phyloP scores from a whole-genome alignment of 2,797 vertebrate genomes.

The Petrocephalus schoutedeni region DNA sequence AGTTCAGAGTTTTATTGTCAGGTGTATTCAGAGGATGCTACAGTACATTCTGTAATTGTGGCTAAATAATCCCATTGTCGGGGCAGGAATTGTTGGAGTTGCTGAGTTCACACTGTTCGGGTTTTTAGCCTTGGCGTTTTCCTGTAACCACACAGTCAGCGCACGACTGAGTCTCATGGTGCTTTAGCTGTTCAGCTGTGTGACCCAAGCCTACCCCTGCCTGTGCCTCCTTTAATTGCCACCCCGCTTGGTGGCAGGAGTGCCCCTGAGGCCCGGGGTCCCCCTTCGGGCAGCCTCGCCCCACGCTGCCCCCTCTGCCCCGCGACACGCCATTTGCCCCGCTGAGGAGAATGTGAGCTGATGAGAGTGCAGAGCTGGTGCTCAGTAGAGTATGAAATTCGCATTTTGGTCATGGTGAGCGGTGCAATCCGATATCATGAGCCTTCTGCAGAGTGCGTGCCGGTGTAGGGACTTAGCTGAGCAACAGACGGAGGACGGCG shows the following conservation, averaged over 20 bases:
- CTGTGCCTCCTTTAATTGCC: background rate
- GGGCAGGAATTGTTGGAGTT: background rate
- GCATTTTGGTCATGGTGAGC: conserved; percentile 66
- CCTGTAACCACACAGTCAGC: background rate
- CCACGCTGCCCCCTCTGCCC: conserved; percentile 46
- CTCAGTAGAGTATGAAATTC: conserved; percentile 78
- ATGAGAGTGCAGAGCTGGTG: conserved; percentile 78
- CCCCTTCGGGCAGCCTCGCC: conserved; percentile 44
- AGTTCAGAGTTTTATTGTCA: background rate
- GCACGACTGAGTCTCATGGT: background rate
- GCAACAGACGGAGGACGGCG: conserved; percentile 23
- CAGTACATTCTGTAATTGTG: background rate
- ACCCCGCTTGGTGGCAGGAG: background rate
- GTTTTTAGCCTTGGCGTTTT: background rate
- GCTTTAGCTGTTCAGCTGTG: background rate
- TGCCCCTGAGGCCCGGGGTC: background rate
- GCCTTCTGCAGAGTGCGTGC: conserved; percentile 44
- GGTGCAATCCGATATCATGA: conserved; percentile 75
- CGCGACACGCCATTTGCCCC: conserved; percentile 69
- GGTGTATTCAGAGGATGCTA: background rate
- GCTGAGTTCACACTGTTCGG: background rate
- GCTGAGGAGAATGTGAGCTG: conserved; percentile 76
- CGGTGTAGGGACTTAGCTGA: conserved; percentile 35
- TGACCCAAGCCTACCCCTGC: background rate
- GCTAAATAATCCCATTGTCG: background rate